Base-by-base conservation (phyloP, 1,140 invertebrate genomes). In the Scaptomyza graminum region DNA sequence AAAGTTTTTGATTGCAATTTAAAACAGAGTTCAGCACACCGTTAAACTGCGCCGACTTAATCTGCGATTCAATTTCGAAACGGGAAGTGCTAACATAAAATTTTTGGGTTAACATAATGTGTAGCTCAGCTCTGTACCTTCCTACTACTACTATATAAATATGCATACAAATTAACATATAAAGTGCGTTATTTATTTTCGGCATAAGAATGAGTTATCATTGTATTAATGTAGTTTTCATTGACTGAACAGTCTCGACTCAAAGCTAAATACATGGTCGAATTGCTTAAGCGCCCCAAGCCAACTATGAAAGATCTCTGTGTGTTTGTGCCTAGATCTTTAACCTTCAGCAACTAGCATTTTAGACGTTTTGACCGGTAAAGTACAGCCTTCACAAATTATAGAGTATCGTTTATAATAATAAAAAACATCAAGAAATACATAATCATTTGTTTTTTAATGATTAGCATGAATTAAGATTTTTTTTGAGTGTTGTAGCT, bases 321-420 rank as follows among this genome's bases (percentile, higher is more conserved):
- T 34, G 12, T 22, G 18, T 15, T 9, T 50, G 34, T 37, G 46
- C 8, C 22, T 67, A 34, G 22, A 31, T 55, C 22, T 43, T 49
- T 78, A 79, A 82, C 83, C 83, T 85, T 85, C 82, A 37, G 43
- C 41, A 46, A 65, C 50, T 46, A n/a, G 37, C n/a, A 5, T 12
- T 43, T 12, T 43, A 67, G 47, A 67, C 51, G 51, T 65, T 61
- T 52, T 76, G 81, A 62, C 62, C 62, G 81, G 66, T 85, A 61
- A 74, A 75, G 52, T 62, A 59, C 74, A 88, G 70, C 82, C 82
- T 85, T 85, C 74, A 63, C 16, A 57, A 44, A 5, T 39, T 59
- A 66, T 12, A 39, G 3, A 11, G 55, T 49, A 59, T n/a, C n/a
- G 50, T 13, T 55, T 55, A 51, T 61, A 49, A 46, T 13, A 41